Percentiles rank a stretch among this genome's conserved stretches.
Conservation (phyloP, 2,797 vertebrate species). For the Liparis tanakae region DNA sequence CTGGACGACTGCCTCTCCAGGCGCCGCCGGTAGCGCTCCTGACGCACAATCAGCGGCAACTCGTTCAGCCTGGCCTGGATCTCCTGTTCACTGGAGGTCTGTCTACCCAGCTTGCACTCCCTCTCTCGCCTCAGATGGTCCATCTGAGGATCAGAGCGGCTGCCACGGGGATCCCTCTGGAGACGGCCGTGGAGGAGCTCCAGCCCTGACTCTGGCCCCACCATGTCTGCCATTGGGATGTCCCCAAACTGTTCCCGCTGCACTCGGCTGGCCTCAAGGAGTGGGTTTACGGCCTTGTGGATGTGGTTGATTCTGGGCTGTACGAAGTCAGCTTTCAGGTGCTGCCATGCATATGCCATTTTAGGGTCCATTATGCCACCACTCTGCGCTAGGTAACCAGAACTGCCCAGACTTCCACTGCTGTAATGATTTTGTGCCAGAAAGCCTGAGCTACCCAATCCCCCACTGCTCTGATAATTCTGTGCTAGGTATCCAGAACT, state of each 20-base stretch:
- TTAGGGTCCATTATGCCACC: conserved; percentile 83
- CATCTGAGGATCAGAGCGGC: conserved; percentile 84
- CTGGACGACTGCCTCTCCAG: conserved; percentile 85
- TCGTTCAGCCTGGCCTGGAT: conserved; percentile 84
- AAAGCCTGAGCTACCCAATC: conserved; percentile 75
- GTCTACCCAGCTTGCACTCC: conserved; percentile 83
- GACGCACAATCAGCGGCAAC: conserved; percentile 80
- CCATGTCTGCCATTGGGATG: conserved; percentile 79
- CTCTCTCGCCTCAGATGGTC: conserved; percentile 85
- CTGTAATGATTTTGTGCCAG: conserved; percentile 85
- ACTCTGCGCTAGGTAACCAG: conserved; percentile 74
- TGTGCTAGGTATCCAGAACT: conserved; percentile 70
- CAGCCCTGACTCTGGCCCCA: conserved; percentile 80
- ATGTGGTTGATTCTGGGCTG: conserved; percentile 90
- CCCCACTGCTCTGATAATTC: conserved; percentile 74
- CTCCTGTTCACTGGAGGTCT: conserved; percentile 84
- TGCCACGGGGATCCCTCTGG: conserved; percentile 83
- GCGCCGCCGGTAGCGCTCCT: conserved; percentile 84
- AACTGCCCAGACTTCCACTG: conserved; percentile 83
- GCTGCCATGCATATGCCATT: conserved; percentile 84
- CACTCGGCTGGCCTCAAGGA: conserved; percentile 74
- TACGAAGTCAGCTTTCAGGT: conserved; percentile 89
- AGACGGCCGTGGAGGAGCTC: conserved; percentile 81
- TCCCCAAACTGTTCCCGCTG: conserved; percentile 75
- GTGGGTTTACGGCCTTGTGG: conserved; percentile 80